Conservation (phyloP, 2,888 invertebrate species). For the Noctua janthe region DNA sequence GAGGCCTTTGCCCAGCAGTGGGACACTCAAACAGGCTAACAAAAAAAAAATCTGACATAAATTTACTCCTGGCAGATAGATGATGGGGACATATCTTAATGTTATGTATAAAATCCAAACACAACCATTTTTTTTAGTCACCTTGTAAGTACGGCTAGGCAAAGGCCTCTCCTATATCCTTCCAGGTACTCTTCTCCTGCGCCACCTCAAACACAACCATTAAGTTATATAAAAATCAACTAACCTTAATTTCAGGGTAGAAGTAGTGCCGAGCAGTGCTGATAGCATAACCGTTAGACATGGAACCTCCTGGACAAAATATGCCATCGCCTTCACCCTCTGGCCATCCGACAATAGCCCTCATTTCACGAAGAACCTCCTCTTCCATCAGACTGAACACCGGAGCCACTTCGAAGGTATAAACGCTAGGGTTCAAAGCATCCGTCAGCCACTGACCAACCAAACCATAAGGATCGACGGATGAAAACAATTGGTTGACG, state of each 20-base stretch:
- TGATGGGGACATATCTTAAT: no score
- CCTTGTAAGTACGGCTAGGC: no score
- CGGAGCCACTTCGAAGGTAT: constrained; percentile 97
- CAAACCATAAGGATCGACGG: constrained; percentile 95
- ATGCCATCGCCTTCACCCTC: constrained; percentile 95
- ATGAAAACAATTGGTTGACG: constrained; percentile 96
- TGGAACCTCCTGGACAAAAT: constrained; percentile 97
- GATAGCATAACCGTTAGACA: constrained; percentile 97
- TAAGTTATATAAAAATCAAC: constrained; percentile 48
- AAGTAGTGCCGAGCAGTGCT: constrained; percentile 94
- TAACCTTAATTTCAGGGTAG: constrained; percentile 94
- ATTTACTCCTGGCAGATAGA: not conserved
- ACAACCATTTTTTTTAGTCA: no score
- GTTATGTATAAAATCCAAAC: no score
- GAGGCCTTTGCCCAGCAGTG: no score
- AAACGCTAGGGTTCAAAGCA: constrained; percentile 96
- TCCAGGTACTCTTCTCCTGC: no score
- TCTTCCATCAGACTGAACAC: constrained; percentile 97
- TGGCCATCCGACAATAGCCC: constrained; percentile 94
- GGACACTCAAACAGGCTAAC: no score
- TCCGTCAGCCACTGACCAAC: constrained; percentile 96
- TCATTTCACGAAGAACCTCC: constrained; percentile 94
- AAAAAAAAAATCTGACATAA: not conserved
- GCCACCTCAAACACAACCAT: not conserved
- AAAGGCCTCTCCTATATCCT: no score